Conservation (phyloP, 2,888 invertebrate genomes). For the Synergus itoensis region DNA sequence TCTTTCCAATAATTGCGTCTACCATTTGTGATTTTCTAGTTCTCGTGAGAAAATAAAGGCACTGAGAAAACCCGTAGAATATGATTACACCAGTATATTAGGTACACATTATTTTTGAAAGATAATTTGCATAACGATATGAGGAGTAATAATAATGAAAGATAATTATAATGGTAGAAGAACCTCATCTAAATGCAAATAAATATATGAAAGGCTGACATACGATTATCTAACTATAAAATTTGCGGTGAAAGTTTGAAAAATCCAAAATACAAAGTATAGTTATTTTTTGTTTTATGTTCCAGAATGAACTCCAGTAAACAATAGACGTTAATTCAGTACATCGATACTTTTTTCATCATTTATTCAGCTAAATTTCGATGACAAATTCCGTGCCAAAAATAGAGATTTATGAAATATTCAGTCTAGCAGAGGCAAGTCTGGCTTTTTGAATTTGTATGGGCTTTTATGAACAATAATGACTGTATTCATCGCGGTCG, state of each 20-base stretch:
- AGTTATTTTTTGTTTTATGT: not conserved
- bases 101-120: not conserved
- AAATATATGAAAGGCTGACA: too few species aligned
- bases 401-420: not conserved
- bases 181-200: too few species aligned
- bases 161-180: too few species aligned
- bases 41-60: not conserved
- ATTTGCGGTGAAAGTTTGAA: too few species aligned
- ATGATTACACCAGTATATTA: not conserved
- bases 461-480: conserved; percentile 67
- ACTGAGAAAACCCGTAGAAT: not conserved
- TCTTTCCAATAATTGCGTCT: conserved; percentile 25
- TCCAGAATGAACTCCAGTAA: not conserved
- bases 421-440: too few species aligned
- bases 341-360: not conserved
- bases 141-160: too few species aligned
- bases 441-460: too few species aligned
- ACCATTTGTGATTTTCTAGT: conserved; percentile 12
- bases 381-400: not conserved
- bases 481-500: conserved; percentile 64
- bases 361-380: not conserved
- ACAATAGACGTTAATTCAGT: not conserved
- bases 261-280: too few species aligned
- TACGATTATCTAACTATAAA: too few species aligned
- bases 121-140: not conserved